These are phyloP conservation scores for Lepetodrilus schrolli DNA, from an alignment of 2,888 invertebrate species.

Conservation along the genomic window DNA sequence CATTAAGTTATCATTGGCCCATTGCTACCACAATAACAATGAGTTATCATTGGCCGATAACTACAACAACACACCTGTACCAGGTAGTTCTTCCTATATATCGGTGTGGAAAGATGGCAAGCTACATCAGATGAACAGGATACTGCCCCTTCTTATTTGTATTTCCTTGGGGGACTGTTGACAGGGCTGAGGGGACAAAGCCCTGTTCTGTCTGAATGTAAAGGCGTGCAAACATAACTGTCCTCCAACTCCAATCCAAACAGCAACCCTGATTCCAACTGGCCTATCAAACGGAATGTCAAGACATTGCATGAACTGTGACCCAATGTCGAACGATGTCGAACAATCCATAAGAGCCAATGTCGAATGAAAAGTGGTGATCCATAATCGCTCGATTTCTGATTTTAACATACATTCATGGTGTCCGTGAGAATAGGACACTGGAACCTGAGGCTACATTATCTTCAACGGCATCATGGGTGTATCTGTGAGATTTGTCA, in stretches of 20 bases:
- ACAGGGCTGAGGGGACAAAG: constrained; percentile 9
- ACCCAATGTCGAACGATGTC: too few species aligned
- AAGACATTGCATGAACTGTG: not conserved
- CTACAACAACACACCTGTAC: not conserved
- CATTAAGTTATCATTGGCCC: too few species aligned
- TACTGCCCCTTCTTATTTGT: constrained; percentile 5
- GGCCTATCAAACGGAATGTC: constrained; percentile 2
- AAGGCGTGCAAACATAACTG: not conserved
- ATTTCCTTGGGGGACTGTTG: constrained; percentile 12
- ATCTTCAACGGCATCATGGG: too few species aligned
- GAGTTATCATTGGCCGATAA: too few species aligned
- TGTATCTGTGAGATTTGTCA: too few species aligned
- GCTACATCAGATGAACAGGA: not conserved
- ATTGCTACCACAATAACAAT: too few species aligned
- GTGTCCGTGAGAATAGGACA: too few species aligned
- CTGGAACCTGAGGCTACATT: too few species aligned
- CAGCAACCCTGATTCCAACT: not conserved
- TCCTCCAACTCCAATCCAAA: not conserved
- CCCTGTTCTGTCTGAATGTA: not conserved
- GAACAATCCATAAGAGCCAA: too few species aligned
- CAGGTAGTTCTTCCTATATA: not conserved
- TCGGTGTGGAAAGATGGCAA: not conserved
- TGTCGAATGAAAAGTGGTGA: too few species aligned
- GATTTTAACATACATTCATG: too few species aligned
- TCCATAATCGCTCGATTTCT: too few species aligned